A percentile compares a stretch with the other conserved stretches of the same genome.
Conservation (phyloP, 2,888 invertebrate species). For the Scaptomyza flava region DNA sequence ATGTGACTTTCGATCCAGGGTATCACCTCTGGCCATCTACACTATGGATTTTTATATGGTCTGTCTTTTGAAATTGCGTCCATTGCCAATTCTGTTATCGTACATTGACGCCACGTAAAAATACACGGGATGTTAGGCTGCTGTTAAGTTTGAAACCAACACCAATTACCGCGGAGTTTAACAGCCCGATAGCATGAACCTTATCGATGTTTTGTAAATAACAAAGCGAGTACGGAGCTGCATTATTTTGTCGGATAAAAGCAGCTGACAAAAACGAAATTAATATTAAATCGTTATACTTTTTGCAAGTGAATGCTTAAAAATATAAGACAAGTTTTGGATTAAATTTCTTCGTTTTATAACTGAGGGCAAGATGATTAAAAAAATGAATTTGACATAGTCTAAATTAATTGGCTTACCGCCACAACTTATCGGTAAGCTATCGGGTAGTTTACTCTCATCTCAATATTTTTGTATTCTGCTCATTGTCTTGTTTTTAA, state of each 20-base stretch:
- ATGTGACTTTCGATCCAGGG: slow-evolving; percentile 67
- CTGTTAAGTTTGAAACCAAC: background rate
- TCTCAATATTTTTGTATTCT: slow-evolving; percentile 12
- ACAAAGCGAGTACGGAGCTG: no score
- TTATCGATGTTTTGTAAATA: background rate
- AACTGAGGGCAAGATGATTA: background rate
- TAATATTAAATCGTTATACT: no score
- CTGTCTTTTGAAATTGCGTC: background rate
- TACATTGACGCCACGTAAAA: background rate
- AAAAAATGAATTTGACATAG: background rate
- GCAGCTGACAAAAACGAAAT: background rate
- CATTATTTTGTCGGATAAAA: background rate
- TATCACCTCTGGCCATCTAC: slow-evolving; percentile 41
- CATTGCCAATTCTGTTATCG: background rate
- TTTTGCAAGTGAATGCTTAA: no score
- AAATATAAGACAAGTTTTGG: no score
- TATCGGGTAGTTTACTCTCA: slow-evolving; percentile 38
- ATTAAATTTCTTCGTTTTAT: no score
- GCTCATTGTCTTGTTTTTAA: slow-evolving; percentile 20
- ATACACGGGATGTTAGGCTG: background rate
- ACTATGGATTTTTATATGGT: background rate
- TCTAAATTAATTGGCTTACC: slow-evolving; percentile 7
- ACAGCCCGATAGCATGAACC: background rate
- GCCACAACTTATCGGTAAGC: slow-evolving; percentile 34
- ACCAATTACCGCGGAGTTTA: background rate